Percentiles rank a stretch among this genome's conserved stretches.
Evolutionary conservation across 2,888 invertebrate genomes (phyloP).

Genomic region (Sepioteuthis lessoniana): DNA sequence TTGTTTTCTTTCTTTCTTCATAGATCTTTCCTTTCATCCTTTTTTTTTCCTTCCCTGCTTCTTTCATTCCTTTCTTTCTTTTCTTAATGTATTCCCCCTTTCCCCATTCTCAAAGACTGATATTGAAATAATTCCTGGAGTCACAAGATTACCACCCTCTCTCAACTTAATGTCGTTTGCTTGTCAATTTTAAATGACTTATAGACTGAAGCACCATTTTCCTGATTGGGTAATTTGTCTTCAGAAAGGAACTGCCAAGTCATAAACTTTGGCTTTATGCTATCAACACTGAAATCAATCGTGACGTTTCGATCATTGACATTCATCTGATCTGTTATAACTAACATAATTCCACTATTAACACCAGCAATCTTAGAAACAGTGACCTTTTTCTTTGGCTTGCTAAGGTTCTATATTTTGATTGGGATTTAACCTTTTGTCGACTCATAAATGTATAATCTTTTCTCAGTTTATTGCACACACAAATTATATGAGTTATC

Average conservation of each 20-base stretch:
- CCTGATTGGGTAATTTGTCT: background rate
- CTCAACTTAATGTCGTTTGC: background rate
- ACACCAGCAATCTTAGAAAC: too few species aligned
- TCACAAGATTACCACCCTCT: background rate
- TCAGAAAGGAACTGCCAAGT: background rate
- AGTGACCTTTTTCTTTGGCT: too few species aligned
- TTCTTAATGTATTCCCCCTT: too few species aligned
- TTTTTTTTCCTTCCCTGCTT: too few species aligned
- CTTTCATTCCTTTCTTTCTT: too few species aligned
- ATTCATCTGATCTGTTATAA: background rate
- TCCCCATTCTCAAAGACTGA: background rate
- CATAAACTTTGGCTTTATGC: background rate
- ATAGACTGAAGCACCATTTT: background rate
- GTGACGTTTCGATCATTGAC: background rate
- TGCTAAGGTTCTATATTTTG: too few species aligned
- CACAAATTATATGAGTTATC: too few species aligned
- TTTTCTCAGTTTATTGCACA: too few species aligned
- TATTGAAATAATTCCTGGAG: background rate
- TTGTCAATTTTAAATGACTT: conserved; percentile 6
- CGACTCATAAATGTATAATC: too few species aligned
- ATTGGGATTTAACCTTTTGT: too few species aligned
- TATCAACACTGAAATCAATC: background rate
- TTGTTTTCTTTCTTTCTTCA: too few species aligned
- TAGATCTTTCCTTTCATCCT: too few species aligned
- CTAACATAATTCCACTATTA: background rate